Evolutionary conservation across 2,888 invertebrate genomes (phyloP).

Genomic region (Escarpia spicata): DNA sequence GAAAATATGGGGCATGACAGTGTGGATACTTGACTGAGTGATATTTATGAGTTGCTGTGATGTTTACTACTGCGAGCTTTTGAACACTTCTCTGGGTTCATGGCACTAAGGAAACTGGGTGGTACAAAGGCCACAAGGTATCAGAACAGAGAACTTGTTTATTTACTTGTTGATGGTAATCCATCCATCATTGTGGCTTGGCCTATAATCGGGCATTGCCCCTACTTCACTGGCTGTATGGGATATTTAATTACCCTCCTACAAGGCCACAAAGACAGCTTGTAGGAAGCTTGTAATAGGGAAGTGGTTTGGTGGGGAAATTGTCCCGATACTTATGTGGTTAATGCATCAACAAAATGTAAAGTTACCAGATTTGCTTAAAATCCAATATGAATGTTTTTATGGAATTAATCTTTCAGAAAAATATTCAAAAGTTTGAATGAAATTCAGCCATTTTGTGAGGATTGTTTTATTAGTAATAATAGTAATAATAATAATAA

Average conservation of each 20-base stretch:
- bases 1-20: not conserved
- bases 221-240: not conserved
- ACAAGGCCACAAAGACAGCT: not conserved
- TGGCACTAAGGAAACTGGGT: not conserved
- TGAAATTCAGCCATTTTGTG: too few relatives aligned
- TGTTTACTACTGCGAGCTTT: not conserved
- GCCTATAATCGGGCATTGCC: not conserved
- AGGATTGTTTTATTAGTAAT: too few relatives aligned
- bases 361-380: too few relatives aligned
- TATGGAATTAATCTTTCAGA: too few relatives aligned
- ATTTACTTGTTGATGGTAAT: slow-evolving; percentile 9
- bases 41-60: not conserved
- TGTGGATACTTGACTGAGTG: not conserved
- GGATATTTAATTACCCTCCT: not conserved
- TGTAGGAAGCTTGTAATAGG: not conserved
- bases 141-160: not conserved
- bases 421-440: too few relatives aligned
- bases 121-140: not conserved
- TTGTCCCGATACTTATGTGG: not conserved
- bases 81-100: not conserved
- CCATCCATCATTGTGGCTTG: not conserved
- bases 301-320: not conserved
- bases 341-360: too few relatives aligned
- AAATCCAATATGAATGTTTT: too few relatives aligned
- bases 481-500: too few relatives aligned